Base-by-base conservation (phyloP, 2,113 vertebrate genomes). In the Chroicocephalus ridibundus region DNA sequence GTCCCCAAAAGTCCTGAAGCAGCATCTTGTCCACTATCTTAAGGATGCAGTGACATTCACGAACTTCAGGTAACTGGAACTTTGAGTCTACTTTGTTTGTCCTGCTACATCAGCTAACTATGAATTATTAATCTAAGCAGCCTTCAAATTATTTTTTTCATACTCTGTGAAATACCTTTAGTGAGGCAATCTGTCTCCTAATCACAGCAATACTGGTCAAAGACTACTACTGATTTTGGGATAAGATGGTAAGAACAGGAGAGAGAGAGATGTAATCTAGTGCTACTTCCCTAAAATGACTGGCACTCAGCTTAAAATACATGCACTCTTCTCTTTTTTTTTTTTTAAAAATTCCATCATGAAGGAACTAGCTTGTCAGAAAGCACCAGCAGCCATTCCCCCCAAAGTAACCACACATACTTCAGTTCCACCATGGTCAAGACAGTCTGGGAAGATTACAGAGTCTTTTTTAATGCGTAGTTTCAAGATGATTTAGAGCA, bases 1-100 rank as follows among this genome's bases (percentile, higher is more conserved):
- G 87, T 85, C 92, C 92, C 94, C 77, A 49, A 84, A 97, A 94
- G 66, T 76, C 85, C 93, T 90, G 94, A 94, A 88, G 46, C 87
- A 95, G 72, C 72, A 90, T 70, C 87, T 93, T 93, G 40, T 65
- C 65, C 62, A 66, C 85, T 92, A 81, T 34, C 52, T 94, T 95
- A 93, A 84, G 61, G 76, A 75, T 90, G 62, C 81, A 93, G 34
- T 93, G 94, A 96, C 96, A 96, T 95, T 88, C 78, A 71, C 51
- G 31, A 74, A 76, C 68, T 95, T 72, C 64, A 90, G 64, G 72
- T 90, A 95, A 82, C 47, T 66, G 27, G 52, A 96, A 95, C 70
- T 92, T 83, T 22, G 24, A 76, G 13, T 60, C 32, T 75, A 78
- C 88, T 88, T 85, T 77, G 42, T 88, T 93, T 93, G 84, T 60